Evolutionary conservation across 2,113 vertebrate species (phyloP).

Genomic region (Cepphus grylle): DNA sequence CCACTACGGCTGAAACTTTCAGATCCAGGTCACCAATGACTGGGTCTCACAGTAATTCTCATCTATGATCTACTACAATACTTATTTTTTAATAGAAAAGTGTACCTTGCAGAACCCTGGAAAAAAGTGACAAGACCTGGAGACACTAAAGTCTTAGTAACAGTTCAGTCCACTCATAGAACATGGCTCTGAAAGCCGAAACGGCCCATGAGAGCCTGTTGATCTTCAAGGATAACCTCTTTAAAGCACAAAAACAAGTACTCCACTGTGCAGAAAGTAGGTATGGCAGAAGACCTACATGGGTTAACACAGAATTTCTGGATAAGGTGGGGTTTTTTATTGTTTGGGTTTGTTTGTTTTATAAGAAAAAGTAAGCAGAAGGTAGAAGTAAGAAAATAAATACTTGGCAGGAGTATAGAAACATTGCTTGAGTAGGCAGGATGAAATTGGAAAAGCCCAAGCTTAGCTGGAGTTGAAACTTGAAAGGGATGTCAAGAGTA

Average conservation of each 20-base stretch:
- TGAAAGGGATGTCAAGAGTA: background rate
- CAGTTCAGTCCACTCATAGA: background rate
- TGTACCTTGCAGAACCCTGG: fast-evolving
- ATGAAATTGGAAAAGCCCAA: background rate
- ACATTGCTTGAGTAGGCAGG: background rate
- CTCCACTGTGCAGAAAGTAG: background rate
- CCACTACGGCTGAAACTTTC: background rate
- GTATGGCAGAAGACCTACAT: background rate
- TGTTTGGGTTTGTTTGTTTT: too few relatives aligned
- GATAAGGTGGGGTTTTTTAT: background rate
- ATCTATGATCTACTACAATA: background rate
- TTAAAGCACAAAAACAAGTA: background rate
- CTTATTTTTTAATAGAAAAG: background rate
- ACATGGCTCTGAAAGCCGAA: background rate
- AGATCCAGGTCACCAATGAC: background rate
- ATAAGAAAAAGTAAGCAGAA: background rate
- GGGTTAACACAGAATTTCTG: background rate
- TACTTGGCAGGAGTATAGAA: background rate
- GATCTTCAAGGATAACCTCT: background rate
- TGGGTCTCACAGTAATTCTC: background rate
- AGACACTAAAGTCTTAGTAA: background rate
- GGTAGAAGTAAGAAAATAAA: background rate
- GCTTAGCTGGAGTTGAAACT: background rate
- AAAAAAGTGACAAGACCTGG: background rate
- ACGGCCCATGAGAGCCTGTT: background rate